phyloP scores from a whole-genome alignment of 2,888 invertebrate genomes.

The Hypselothyrea guttata region DNA sequence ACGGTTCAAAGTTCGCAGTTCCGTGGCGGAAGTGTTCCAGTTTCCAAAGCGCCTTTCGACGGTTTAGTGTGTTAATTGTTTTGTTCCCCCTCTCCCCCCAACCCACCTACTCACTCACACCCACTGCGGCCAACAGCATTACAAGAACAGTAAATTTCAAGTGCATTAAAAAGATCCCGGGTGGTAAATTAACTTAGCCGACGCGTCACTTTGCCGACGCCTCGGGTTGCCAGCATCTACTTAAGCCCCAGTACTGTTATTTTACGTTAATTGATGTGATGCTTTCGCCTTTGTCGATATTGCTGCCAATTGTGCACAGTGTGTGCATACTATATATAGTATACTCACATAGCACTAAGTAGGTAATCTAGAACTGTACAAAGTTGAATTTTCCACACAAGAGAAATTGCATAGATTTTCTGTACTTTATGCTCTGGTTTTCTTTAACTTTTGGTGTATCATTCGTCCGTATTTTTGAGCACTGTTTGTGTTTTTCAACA shows the following conservation, averaged over 20 bases:
- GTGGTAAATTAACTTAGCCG: slow-evolving; percentile 75
- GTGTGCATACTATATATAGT: slow-evolving; percentile 1
- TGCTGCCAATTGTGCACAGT: slow-evolving; percentile 53
- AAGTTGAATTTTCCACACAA: too few relatives aligned
- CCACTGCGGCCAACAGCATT: slow-evolving; percentile 25
- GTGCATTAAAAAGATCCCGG: slow-evolving; percentile 78
- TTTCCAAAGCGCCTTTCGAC: slow-evolving; percentile 51
- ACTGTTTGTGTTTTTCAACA: background rate
- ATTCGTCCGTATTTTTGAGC: slow-evolving; percentile 35
- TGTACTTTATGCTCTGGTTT: background rate
- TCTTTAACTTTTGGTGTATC: slow-evolving; percentile 27
- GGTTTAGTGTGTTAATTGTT: slow-evolving; percentile 73
- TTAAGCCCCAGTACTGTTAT: slow-evolving; percentile 42
- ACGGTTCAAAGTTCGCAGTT: background rate
- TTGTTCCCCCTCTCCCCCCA: slow-evolving; percentile 22
- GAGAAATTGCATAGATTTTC: too few relatives aligned
- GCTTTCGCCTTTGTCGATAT: slow-evolving; percentile 48
- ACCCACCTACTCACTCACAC: background rate
- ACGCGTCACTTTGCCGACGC: slow-evolving; percentile 43
- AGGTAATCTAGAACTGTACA: slow-evolving; percentile 13
- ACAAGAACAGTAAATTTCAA: slow-evolving; percentile 64
- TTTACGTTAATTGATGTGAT: slow-evolving; percentile 69
- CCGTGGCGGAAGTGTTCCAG: slow-evolving; percentile 64
- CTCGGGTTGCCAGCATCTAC: slow-evolving; percentile 33
- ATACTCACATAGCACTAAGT: background rate